A percentile compares a stretch with the other conserved stretches of the same genome.
phyloP scores from a whole-genome alignment of 2,113 vertebrate species.

The Entomyzon cyanotis region DNA sequence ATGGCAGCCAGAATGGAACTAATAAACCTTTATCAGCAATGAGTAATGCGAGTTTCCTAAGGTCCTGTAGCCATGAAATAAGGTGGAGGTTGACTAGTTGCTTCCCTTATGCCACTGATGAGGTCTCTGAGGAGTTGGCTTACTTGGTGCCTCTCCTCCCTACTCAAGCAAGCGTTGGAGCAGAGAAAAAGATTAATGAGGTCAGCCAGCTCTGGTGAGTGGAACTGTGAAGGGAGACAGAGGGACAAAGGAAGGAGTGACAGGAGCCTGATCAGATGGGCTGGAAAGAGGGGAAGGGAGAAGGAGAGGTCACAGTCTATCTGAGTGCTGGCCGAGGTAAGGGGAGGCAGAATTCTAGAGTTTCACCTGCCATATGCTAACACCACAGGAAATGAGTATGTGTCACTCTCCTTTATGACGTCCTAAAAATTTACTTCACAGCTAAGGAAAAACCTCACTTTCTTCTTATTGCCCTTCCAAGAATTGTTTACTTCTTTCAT shows the following conservation, averaged over 20 bases:
- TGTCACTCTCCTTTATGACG: background rate
- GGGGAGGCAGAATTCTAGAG: background rate
- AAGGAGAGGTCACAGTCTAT: background rate
- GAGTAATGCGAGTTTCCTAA: background rate
- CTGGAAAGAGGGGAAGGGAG: background rate
- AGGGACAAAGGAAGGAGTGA: background rate
- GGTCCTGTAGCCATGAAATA: background rate
- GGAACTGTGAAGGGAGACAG: background rate
- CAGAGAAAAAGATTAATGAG: background rate
- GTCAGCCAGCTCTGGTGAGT: background rate
- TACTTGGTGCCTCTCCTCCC: background rate
- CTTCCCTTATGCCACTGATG: background rate
- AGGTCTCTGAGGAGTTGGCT: background rate
- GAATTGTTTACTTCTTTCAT: background rate
- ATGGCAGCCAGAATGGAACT: background rate
- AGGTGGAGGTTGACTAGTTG: background rate
- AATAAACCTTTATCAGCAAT: background rate
- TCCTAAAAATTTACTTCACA: background rate
- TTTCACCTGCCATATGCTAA: background rate
- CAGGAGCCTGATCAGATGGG: accelerated
- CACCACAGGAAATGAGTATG: background rate
- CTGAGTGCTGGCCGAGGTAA: accelerated
- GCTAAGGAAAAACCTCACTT: background rate
- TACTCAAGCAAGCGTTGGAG: background rate
- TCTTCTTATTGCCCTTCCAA: background rate